Evolutionary conservation across 2,113 vertebrate species (phyloP), one percentile per base, ranked within the genome.

Genomic region (Pica pica): DNA sequence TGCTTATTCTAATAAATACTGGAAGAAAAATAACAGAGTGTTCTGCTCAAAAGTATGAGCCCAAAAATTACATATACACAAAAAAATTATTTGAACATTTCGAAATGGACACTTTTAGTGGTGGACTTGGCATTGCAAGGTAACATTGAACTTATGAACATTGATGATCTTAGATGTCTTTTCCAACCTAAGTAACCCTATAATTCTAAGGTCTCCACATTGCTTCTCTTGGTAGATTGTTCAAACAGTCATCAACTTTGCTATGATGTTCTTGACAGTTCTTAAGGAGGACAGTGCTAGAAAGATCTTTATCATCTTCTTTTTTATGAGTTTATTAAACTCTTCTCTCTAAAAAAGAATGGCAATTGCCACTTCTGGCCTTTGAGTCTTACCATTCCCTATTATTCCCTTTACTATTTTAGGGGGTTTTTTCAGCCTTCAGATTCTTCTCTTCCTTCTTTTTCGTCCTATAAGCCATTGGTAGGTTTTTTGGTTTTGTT

Each of bases 401-500:
- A 77, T 20, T 52, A 63, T 57, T 82, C 21, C 10, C 22, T 67
- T 74, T 49, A 60, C 65, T 92, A 46, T 82, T 68, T 81, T 42
- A 35, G 8, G 4, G 39, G 1, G 0, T 31, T 49, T 75, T n/a
- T 60, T 83, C 3, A 12, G 56, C 37, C 21, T 91, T 73, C 16
- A 55, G 30, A 65, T 18, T 10, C 71, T 86, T 71, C 5, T 42
- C 24, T 67, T 80, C 20, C 49, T 37, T 57, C 27, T 41, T 78
- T 61, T 82, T 49, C 3, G 24, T 71, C 13, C 33, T 73, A 28
- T 37, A 44, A 68, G 11, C 4, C 17, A 55, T 30, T 52, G 52
- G 7, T 24, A 17, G 12, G 0, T 3, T 16, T 73, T 50, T 22
- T 19, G 1, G 0, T 14, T 49, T 28, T 14, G 49, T 21, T 47